Evolutionary conservation across 1,140 invertebrate species (phyloP).

Genomic region (Drosophila nasuta): DNA sequence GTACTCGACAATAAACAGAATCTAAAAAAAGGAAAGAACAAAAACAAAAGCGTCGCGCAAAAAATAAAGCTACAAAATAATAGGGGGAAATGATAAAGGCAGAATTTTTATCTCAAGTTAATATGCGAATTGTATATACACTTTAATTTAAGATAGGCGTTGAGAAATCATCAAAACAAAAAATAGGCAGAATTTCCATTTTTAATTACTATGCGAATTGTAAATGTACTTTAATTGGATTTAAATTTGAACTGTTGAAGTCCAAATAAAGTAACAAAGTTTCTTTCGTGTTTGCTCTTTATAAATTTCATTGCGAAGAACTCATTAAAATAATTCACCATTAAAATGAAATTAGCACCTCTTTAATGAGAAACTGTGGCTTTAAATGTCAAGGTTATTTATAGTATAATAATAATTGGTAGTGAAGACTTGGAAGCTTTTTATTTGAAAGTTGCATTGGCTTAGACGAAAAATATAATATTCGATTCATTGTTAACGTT

Average conservation of each 20-base stretch:
- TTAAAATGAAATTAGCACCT: neutral
- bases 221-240: no score
- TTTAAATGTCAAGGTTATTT: neutral
- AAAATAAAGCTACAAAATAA: constrained; percentile 38
- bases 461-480: no score
- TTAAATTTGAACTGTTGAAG: no score
- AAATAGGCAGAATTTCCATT: no score
- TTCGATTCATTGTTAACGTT: no score
- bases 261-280: no score
- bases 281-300: no score
- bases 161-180: no score
- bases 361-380: neutral
- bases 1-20: constrained; percentile 62
- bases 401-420: neutral
- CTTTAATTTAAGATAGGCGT: neutral
- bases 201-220: no score
- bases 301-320: no score
- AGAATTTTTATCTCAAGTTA: neutral
- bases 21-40: constrained; percentile 26
- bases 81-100: constrained; percentile 6
- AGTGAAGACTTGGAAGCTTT: neutral
- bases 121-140: constrained; percentile 11
- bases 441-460: neutral
- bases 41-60: constrained; percentile 3
- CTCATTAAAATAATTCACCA: no score